phyloP scores from a whole-genome alignment of 1,140 invertebrate genomes.

The Xylocopa sonorina region DNA sequence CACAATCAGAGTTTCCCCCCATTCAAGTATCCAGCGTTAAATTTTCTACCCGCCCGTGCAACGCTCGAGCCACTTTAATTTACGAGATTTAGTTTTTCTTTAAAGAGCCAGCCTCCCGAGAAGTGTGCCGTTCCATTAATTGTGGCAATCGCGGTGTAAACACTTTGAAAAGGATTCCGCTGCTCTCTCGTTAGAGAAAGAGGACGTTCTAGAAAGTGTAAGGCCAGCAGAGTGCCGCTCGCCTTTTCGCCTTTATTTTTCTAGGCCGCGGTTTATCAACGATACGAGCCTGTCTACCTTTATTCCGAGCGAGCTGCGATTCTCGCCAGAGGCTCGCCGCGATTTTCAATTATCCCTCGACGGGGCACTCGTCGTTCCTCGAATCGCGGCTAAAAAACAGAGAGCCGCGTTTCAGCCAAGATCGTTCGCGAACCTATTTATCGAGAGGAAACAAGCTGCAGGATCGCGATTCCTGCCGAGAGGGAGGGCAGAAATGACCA shows the following conservation, averaged over 20 bases:
- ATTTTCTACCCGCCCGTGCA: not conserved
- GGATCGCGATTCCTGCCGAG: no score
- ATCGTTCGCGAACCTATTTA: no score
- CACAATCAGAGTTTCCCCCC: not conserved
- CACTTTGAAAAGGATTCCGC: not conserved
- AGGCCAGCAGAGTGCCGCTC: not conserved
- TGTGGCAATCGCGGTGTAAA: not conserved
- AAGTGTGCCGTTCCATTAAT: slow-evolving; percentile 21
- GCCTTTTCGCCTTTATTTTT: not conserved
- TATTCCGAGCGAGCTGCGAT: not conserved
- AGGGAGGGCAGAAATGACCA: not conserved
- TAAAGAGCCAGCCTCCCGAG: not conserved
- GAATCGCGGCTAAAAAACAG: no score
- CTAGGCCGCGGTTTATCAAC: not conserved
- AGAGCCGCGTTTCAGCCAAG: no score
- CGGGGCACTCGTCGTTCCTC: no score
- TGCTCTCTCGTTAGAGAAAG: not conserved
- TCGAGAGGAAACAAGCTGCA: no score
- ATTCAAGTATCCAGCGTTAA: not conserved
- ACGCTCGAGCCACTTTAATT: not conserved
- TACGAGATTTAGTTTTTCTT: not conserved
- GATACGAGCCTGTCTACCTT: not conserved
- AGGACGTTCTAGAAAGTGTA: slow-evolving; percentile 13
- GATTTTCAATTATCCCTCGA: no score
- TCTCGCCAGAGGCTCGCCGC: no score